Evolutionary conservation across 2,797 vertebrate genomes (phyloP).

Genomic region (Miopithecus talapoin): DNA sequence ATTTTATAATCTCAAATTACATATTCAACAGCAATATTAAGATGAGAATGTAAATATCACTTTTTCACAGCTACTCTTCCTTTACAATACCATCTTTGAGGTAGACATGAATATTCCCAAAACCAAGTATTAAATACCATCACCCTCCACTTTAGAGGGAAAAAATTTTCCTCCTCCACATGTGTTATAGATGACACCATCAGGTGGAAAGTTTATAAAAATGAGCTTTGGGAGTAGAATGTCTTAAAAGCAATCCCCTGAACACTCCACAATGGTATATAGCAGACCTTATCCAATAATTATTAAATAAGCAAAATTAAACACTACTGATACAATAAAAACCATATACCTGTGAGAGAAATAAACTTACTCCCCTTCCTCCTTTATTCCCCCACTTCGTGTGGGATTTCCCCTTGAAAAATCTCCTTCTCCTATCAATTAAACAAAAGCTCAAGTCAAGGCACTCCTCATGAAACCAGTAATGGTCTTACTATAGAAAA

Average conservation of each 20-base stretch:
- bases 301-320: conserved; percentile 68
- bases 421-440: neutral
- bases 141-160: conserved; percentile 38
- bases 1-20: neutral
- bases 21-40: neutral
- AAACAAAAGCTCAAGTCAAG: neutral
- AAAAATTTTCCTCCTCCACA: conserved; percentile 66
- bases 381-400: neutral
- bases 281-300: conserved; percentile 54
- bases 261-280: conserved; percentile 47
- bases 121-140: conserved; percentile 64
- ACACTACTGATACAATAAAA: conserved; percentile 41
- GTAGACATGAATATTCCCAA: conserved; percentile 14
- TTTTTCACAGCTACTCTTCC: conserved; percentile 14
- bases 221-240: conserved; percentile 64
- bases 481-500: neutral
- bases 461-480: neutral
- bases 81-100: neutral
- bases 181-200: neutral
- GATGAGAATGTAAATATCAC: neutral
- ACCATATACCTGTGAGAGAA: neutral
- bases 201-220: conserved; percentile 66
- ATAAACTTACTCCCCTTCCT: neutral
- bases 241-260: conserved; percentile 72
- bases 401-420: neutral